phyloP scores from a whole-genome alignment of 2,888 invertebrate genomes.

The Pollenia amentaria region DNA sequence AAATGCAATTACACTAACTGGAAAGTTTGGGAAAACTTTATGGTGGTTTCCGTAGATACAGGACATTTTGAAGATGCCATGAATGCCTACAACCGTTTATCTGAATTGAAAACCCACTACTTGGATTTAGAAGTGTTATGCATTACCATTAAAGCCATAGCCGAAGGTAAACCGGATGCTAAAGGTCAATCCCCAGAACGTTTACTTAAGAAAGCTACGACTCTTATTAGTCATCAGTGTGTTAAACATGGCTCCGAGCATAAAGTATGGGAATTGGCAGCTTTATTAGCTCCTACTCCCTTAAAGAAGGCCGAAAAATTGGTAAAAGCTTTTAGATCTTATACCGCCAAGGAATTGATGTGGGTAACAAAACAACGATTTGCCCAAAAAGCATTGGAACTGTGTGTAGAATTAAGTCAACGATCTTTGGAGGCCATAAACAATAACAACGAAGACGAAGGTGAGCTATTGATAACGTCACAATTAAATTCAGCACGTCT shows the following conservation, averaged over 20 bases:
- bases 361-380: constrained; percentile 87
- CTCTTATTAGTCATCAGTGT: constrained; percentile 82
- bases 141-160: constrained; percentile 89
- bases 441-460: constrained; percentile 85
- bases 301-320: constrained; percentile 89
- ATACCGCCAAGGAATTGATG: constrained; percentile 87
- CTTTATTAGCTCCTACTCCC: constrained; percentile 87
- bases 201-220: constrained; percentile 81
- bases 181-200: constrained; percentile 85
- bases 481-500: constrained; percentile 87
- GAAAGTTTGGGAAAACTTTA: constrained; percentile 97
- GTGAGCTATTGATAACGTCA: constrained; percentile 85
- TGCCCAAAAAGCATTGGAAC: constrained; percentile 87
- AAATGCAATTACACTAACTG: constrained; percentile 97
- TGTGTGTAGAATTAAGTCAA: constrained; percentile 87
- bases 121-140: constrained; percentile 91
- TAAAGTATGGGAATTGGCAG: constrained; percentile 93
- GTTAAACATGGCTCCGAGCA: constrained; percentile 87
- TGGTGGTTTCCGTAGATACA: constrained; percentile 94
- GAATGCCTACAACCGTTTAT: constrained; percentile 92
- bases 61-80: constrained; percentile 94
- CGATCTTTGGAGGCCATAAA: constrained; percentile 86
- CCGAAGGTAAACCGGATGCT: constrained; percentile 87
- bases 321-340: constrained; percentile 91
- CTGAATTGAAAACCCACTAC: constrained; percentile 94